These are phyloP conservation scores for Hydriomena furcata DNA, from an alignment of 2,888 invertebrate genomes.

Conservation along the genomic window DNA sequence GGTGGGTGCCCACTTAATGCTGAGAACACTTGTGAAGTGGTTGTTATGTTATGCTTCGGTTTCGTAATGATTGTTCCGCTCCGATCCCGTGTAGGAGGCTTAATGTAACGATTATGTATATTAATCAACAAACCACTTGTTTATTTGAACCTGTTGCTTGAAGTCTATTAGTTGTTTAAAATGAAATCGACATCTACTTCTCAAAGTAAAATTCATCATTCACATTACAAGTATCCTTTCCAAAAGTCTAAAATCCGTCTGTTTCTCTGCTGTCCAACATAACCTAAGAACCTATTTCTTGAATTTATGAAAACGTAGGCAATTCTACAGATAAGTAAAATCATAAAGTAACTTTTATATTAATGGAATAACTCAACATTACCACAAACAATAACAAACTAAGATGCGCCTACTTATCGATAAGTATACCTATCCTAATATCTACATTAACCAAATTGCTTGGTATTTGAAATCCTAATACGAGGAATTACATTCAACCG, in stretches of 20 bases:
- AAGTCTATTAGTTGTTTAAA: too few relatives aligned
- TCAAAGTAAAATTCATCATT: too few relatives aligned
- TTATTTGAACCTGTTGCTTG: too few relatives aligned
- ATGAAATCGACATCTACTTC: too few relatives aligned
- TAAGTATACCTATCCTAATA: constrained; percentile 9
- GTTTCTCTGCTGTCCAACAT: too few relatives aligned
- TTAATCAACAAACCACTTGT: constrained; percentile 42
- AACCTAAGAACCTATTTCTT: too few relatives aligned
- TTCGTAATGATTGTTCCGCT: constrained; percentile 55
- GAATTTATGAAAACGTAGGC: too few relatives aligned
- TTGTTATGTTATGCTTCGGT: constrained; percentile 50
- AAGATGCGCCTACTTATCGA: background rate
- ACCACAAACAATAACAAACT: constrained; percentile 21
- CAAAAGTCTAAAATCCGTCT: too few relatives aligned
- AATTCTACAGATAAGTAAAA: too few relatives aligned
- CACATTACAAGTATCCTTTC: too few relatives aligned
- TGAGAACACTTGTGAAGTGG: constrained; percentile 55
- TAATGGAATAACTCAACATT: constrained; percentile 7
- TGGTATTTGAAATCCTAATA: constrained; percentile 43
- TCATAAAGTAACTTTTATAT: background rate
- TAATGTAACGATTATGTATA: constrained; percentile 35
- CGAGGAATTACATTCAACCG: constrained; percentile 47
- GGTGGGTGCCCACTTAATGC: constrained; percentile 55
- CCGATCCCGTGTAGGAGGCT: constrained; percentile 50
- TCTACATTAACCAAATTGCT: constrained; percentile 42